Evolutionary conservation across 2,797 vertebrate genomes (phyloP).

Genomic region (Lepus oiostolus): DNA sequence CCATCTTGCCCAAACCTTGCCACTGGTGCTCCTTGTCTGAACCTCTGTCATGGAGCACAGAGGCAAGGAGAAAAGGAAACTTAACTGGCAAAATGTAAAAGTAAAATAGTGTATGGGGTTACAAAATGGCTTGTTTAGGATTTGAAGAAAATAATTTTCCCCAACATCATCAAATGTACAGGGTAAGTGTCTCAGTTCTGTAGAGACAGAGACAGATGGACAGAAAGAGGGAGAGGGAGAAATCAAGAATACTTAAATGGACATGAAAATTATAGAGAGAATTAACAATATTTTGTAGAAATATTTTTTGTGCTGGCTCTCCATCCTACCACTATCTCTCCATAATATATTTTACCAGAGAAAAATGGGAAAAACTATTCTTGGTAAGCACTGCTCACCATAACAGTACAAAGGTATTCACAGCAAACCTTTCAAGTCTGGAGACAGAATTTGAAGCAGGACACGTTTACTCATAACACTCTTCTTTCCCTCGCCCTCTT

Average conservation of each 20-base stretch:
- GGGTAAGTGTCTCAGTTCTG: not conserved
- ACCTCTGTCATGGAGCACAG: not conserved
- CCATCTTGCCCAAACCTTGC: not conserved
- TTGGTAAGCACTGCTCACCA: not conserved
- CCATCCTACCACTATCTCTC: not conserved
- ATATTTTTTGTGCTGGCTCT: not conserved
- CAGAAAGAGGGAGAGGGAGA: not conserved
- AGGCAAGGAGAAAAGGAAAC: not conserved
- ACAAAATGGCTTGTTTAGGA: not conserved
- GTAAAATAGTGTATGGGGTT: not conserved
- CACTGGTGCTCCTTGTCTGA: not conserved
- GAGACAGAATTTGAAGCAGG: not conserved
- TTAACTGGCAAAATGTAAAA: slow-evolving; percentile 25
- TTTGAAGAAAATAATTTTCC: not conserved
- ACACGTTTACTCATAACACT: not conserved
- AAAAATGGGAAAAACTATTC: not conserved
- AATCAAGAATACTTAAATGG: not conserved
- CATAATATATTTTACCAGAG: slow-evolving; percentile 5
- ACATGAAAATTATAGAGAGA: not conserved
- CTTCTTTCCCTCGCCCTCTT: slow-evolving; percentile 9
- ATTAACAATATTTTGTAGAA: not conserved
- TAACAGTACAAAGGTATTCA: not conserved
- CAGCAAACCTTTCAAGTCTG: slow-evolving; percentile 12
- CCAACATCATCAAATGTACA: not conserved
- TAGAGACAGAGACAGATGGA: not conserved